Percentiles rank a stretch among this genome's conserved stretches.
phyloP scores from a whole-genome alignment of 2,888 invertebrate genomes.

The Acleris sparsana region DNA sequence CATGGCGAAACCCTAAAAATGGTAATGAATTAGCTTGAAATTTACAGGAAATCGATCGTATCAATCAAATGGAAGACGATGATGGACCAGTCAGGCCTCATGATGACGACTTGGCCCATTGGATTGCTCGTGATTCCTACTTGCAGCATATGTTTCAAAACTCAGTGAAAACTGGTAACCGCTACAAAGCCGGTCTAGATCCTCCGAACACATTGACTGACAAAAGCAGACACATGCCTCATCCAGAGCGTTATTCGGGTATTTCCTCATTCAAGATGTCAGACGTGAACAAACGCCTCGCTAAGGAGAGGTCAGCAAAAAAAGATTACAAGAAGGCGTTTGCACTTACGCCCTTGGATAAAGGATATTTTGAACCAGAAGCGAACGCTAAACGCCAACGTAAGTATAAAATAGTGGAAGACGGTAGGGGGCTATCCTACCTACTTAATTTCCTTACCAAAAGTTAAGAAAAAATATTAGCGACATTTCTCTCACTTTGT shows the following conservation, averaged over 20 bases:
- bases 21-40: constrained; percentile 12
- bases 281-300: constrained; percentile 18
- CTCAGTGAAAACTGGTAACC: constrained; percentile 17
- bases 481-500: too few species aligned
- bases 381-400: constrained; percentile 40
- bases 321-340: constrained; percentile 44
- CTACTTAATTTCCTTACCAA: too few species aligned
- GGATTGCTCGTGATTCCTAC: constrained; percentile 45
- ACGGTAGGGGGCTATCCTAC: too few species aligned
- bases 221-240: neutral
- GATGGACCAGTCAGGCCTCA: constrained; percentile 40
- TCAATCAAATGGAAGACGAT: constrained; percentile 52
- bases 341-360: constrained; percentile 59
- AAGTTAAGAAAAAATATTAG: too few species aligned
- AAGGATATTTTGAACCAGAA: constrained; percentile 52
- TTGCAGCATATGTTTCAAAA: constrained; percentile 41
- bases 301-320: constrained; percentile 23
- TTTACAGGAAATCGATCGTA: constrained; percentile 60
- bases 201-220: neutral
- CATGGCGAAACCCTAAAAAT: too few species aligned
- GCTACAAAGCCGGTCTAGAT: constrained; percentile 9
- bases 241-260: neutral
- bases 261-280: constrained; percentile 7
- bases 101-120: constrained; percentile 46
- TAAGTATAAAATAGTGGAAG: constrained; percentile 43